Base-by-base conservation (phyloP, 2,888 invertebrate species). In the Volucella inanis region DNA sequence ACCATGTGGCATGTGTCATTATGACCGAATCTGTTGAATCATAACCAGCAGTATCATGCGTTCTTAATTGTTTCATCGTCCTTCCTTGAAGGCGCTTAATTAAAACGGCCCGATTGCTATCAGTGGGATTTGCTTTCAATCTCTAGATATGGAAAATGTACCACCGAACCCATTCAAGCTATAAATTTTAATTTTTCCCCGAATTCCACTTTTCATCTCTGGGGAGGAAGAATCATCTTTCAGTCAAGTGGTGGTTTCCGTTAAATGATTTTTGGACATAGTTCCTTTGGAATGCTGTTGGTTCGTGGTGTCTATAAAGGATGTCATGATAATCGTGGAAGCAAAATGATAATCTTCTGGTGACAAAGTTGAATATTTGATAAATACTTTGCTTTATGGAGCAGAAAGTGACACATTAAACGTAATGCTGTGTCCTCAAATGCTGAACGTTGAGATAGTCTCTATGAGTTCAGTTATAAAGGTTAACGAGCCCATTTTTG, bases 321-420 rank as follows among this genome's bases (percentile, higher is more conserved):
- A 22, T 52, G 8, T 52, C 18, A 52, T 52, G n/a, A n/a, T 52
- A 12, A 0, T 4, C 12, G 52, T 11, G 31, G 15, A 22, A 31
- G 31, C 22, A 54, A 54, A 12, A 2, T 8, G 15, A 22, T 52
- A 11, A 9, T 22, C 10, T 52, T 22, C 11, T 50, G 39, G 57
- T 57, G 57, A 57, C 57, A 57, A 39, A 0, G 57, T n/a, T 57
- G 31, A 43, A 47, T 62, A 47, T 45, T 62, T 62, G 62, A 62
- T 45, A 55, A 61, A 64, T 15, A 38, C 22, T 31, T 61, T 49
- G 64, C 14, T 64, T 64, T 50, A 64, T 38, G 65, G 41, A 54
- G 3, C 52, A 31, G 11, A 3, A 31, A 3, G n/a, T 12, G 31
- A 12, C 31, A 9, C 52, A 22, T 54, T 38, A 12, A 31, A 31